Evolutionary conservation across 2,888 invertebrate genomes (phyloP).

Genomic region (Colletes collaris): DNA sequence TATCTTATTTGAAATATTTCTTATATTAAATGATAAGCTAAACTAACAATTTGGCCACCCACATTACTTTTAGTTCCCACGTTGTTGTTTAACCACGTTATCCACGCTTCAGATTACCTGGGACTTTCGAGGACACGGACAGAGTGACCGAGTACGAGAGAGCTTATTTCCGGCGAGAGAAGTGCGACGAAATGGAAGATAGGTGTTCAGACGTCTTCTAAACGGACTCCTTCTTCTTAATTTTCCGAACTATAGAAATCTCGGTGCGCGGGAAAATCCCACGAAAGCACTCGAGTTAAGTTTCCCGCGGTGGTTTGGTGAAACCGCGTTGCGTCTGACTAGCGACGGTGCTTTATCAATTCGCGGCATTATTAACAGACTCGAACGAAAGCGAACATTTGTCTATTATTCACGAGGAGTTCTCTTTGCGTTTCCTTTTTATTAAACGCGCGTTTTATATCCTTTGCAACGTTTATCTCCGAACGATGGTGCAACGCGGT

Average conservation of each 20-base stretch:
- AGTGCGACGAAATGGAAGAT: conserved; percentile 83
- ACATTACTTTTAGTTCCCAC: too few relatives aligned
- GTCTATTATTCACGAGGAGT: background rate
- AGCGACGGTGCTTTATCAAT: conserved; percentile 9
- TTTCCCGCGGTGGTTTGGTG: background rate
- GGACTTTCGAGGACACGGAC: conserved; percentile 82
- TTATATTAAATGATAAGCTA: too few relatives aligned
- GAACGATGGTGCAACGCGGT: background rate
- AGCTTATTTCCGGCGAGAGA: conserved; percentile 81
- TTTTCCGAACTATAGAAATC: conserved; percentile 13
- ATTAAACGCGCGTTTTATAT: too few relatives aligned
- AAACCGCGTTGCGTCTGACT: conserved; percentile 7
- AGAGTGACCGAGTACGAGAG: conserved; percentile 84
- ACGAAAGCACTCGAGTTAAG: conserved; percentile 22
- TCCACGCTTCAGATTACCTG: conserved; percentile 83
- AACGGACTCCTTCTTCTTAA: conserved; percentile 41
- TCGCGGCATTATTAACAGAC: background rate
- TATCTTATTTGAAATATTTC: too few relatives aligned
- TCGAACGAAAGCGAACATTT: background rate
- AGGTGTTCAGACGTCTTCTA: conserved; percentile 80
- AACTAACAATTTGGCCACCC: too few relatives aligned
- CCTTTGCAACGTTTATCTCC: too few relatives aligned
- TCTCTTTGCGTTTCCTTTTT: too few relatives aligned
- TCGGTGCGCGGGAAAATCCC: background rate
- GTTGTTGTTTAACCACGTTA: too few relatives aligned